A percentile compares a stretch with the other conserved stretches of the same genome.
Conservation (phyloP, 2,113 vertebrate genomes). For the Toxostoma redivivum region DNA sequence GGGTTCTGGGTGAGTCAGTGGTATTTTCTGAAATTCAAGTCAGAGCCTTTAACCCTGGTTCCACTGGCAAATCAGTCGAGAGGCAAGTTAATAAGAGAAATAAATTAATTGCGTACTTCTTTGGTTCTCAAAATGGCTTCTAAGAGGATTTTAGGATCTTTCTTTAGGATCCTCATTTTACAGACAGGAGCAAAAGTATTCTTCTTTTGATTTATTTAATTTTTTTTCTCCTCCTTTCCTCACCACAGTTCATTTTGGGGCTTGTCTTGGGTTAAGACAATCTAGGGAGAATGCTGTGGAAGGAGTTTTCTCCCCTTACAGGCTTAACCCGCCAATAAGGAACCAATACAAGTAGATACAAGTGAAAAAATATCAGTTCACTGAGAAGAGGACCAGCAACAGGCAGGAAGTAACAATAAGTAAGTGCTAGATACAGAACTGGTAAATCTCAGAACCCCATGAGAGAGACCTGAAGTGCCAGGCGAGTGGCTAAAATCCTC, state of each 20-base stretch:
- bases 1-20: not conserved
- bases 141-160: not conserved
- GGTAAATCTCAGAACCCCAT: not conserved
- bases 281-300: rapidly evolving
- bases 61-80: not conserved
- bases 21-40: not conserved
- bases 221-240: not conserved
- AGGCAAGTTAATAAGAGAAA: not conserved
- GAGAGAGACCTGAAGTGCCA: rapidly evolving
- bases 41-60: not conserved
- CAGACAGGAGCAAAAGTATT: not conserved
- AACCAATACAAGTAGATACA: not conserved
- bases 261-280: not conserved
- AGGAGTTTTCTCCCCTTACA: not conserved
- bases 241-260: not conserved
- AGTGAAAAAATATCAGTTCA: not conserved
- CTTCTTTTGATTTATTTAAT: not conserved
- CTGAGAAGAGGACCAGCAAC: not conserved
- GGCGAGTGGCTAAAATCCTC: not conserved
- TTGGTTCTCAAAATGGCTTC: not conserved
- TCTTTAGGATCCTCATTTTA: not conserved
- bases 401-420: not conserved
- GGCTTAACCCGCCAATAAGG: not conserved
- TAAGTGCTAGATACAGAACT: not conserved
- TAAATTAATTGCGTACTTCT: not conserved